Evolutionary conservation across 2,888 invertebrate species (phyloP).

Genomic region (Heliothis peltigera): DNA sequence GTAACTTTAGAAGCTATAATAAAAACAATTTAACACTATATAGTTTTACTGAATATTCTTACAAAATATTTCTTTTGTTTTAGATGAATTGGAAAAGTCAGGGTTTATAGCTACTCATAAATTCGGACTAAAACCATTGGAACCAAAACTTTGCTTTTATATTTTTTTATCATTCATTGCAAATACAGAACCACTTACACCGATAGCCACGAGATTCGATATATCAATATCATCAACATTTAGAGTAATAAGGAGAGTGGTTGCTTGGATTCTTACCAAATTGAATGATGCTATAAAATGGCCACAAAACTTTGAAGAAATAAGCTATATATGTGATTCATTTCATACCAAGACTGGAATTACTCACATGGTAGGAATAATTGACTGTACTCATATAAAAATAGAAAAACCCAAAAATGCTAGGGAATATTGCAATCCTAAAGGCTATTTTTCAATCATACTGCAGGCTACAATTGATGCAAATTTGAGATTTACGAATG

Average conservation of each 20-base stretch:
- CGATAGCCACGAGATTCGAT: constrained; percentile 79
- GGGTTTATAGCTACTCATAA: constrained; percentile 79
- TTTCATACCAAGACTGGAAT: constrained; percentile 76
- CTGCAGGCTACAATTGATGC: constrained; percentile 78
- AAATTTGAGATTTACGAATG: constrained; percentile 76
- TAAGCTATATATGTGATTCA: constrained; percentile 68
- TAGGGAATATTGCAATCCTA: constrained; percentile 76
- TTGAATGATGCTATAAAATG: constrained; percentile 76
- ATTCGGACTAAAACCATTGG: constrained; percentile 78
- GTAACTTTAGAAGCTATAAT: constrained; percentile 55
- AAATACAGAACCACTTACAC: constrained; percentile 76
- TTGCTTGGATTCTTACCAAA: constrained; percentile 79
- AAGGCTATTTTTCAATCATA: constrained; percentile 78
- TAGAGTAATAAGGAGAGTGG: constrained; percentile 77
- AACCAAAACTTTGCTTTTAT: constrained; percentile 78
- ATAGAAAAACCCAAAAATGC: constrained; percentile 80
- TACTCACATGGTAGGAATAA: constrained; percentile 74
- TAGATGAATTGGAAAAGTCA: constrained; percentile 79
- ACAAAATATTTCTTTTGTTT: constrained; percentile 55
- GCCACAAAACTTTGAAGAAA: constrained; percentile 73
- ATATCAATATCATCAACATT: constrained; percentile 81
- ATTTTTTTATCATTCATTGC: constrained; percentile 79
- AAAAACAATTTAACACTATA: background rate
- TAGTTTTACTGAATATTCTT: background rate
- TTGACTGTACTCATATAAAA: constrained; percentile 77